phyloP scores from a whole-genome alignment of 1,140 invertebrate genomes.

The Papilio glaucus region DNA sequence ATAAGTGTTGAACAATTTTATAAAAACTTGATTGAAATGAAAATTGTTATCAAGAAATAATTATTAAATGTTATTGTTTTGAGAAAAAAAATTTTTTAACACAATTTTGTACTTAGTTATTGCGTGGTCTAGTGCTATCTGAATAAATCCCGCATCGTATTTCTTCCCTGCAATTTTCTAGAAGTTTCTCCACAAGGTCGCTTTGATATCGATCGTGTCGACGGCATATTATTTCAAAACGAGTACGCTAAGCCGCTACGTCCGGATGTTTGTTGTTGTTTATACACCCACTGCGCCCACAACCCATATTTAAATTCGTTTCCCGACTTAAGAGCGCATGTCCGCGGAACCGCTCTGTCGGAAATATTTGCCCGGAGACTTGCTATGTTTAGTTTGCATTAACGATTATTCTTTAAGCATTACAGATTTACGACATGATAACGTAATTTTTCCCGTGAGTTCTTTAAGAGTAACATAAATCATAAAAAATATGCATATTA shows the following conservation, averaged over 20 bases:
- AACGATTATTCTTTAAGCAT: too few species aligned
- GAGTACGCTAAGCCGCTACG: background rate
- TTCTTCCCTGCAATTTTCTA: slow-evolving; percentile 5
- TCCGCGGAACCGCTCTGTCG: too few species aligned
- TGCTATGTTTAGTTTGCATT: too few species aligned
- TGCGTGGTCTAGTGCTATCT: background rate
- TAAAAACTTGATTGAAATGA: too few species aligned
- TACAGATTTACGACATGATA: too few species aligned
- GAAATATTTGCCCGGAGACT: too few species aligned
- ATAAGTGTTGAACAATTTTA: too few species aligned
- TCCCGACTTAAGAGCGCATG: background rate
- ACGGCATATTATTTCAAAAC: slow-evolving; percentile 12
- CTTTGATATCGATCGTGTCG: background rate
- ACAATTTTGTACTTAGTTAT: background rate
- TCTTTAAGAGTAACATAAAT: too few species aligned
- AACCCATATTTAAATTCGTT: background rate
- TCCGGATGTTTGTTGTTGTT: slow-evolving; percentile 7
- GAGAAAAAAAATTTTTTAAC: background rate
- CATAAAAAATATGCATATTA: too few species aligned
- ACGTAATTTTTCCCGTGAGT: too few species aligned
- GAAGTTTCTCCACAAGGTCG: slow-evolving; percentile 7
- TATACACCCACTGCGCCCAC: slow-evolving; percentile 7
- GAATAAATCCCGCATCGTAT: slow-evolving; percentile 11
- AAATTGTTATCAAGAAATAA: too few species aligned
- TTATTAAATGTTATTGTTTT: too few species aligned